Evolutionary conservation across 2,888 invertebrate species (phyloP).

Genomic region (Leucozona laternaria): DNA sequence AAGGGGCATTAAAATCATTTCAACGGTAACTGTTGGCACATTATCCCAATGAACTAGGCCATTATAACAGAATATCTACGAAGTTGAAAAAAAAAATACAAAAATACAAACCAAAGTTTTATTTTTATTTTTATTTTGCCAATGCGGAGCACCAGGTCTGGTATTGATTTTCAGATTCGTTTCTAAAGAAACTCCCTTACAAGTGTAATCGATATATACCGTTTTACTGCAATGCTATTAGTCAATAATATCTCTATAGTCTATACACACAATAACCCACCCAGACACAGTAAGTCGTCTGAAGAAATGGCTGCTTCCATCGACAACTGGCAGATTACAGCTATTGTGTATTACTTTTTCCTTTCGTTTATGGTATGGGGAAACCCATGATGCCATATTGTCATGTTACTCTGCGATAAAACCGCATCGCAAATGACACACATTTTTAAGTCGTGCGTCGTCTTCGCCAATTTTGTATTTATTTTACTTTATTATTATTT

Average conservation of each 20-base stretch:
- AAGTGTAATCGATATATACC: conserved; percentile 67
- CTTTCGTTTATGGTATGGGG: conserved; percentile 40
- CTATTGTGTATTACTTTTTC: neutral
- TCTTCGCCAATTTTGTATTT: conserved; percentile 12
- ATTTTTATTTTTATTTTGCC: conserved; percentile 14
- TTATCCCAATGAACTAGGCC: conserved; percentile 66
- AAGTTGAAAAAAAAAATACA: neutral
- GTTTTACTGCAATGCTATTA: conserved; percentile 43
- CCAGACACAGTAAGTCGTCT: conserved; percentile 34
- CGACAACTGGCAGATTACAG: neutral
- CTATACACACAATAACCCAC: neutral
- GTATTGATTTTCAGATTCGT: conserved; percentile 66
- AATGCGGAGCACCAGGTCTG: conserved; percentile 24
- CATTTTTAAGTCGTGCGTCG: conserved; percentile 39
- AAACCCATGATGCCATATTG: conserved; percentile 36
- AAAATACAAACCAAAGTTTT: neutral
- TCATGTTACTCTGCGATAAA: conserved; percentile 15
- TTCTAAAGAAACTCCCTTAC: conserved; percentile 65
- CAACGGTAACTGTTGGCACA: conserved; percentile 51
- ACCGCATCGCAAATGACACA: conserved; percentile 52
- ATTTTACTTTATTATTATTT: neutral
- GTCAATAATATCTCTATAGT: conserved; percentile 17
- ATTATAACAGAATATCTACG: conserved; percentile 51
- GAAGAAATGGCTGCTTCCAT: conserved; percentile 11
- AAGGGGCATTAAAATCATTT: conserved; percentile 48